Evolutionary conservation across 1,140 invertebrate species (phyloP).

Genomic region (Ceratina australensis): DNA sequence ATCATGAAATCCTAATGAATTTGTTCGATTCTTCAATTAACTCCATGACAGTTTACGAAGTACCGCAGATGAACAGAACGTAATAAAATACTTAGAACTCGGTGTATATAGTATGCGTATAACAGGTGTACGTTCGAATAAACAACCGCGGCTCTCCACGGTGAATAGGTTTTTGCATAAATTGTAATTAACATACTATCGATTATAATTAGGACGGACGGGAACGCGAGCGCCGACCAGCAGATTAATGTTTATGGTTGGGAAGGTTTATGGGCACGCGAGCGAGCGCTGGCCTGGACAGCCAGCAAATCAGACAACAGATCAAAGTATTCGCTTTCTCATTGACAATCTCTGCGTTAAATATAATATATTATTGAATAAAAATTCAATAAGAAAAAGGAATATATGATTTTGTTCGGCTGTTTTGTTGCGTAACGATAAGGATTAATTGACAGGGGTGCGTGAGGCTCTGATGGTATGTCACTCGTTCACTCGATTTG

Average conservation of each 20-base stretch:
- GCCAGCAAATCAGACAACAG: conserved; percentile 40
- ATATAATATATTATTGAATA: background rate
- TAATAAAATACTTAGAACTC: too few relatives aligned
- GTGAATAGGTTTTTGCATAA: conserved; percentile 61
- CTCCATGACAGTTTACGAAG: too few relatives aligned
- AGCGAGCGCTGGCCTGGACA: conserved; percentile 29
- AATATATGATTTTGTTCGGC: too few relatives aligned
- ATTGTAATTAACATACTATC: conserved; percentile 65
- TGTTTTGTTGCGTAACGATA: too few relatives aligned
- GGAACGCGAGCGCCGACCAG: conserved; percentile 45
- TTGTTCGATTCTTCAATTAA: too few relatives aligned
- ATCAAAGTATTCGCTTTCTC: conserved; percentile 26
- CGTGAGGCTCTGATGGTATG: background rate
- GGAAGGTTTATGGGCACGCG: conserved; percentile 51
- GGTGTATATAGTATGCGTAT: too few relatives aligned
- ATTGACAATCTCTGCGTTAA: conserved; percentile 4
- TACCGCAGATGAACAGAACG: too few relatives aligned
- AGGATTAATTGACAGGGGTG: conserved; percentile 8
- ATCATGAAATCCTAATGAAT: too few relatives aligned
- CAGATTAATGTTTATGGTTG: conserved; percentile 62
- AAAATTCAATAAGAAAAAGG: too few relatives aligned
- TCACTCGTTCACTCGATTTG: background rate
- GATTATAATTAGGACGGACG: conserved; percentile 59
- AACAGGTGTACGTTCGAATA: background rate
- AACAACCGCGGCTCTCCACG: conserved; percentile 29